Base-by-base conservation (phyloP, 2,888 invertebrate genomes). In the Trichogramma evanescens region DNA sequence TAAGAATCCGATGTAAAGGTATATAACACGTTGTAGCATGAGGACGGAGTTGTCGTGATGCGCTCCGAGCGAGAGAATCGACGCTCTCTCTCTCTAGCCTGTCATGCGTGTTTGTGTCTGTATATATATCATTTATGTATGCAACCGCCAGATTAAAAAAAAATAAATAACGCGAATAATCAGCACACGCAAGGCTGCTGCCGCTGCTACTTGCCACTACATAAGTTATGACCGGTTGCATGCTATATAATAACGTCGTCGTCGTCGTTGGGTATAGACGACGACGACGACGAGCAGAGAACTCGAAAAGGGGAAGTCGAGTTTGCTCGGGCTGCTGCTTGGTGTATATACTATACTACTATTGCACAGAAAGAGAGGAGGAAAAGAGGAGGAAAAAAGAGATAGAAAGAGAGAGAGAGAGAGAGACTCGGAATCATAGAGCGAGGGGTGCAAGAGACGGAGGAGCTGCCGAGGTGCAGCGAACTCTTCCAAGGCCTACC, bases 401-500 rank as follows among this genome's bases (percentile, higher is more conserved):
- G 64, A 52, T 56, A 44, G 58, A 26, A 57, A 57, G 54, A 53
- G 64, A 52, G 58, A 44, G 63, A 61, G 58, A n/a, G n/a, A n/a
- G n/a, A 26, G 63, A 54, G 56, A 56, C 56, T 61, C 62, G 61
- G 61, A 63, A 58, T 63, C 61, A 64, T 61, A 55, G 63, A 45
- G 48, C 55, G 64, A 63, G 62, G 64, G 67, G 46, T 61, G 65
- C 62, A 62, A 65, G 67, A 66, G 66, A 69, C 68, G 71, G 71
- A 72, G 68, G 71, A 69, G 70, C 73, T 74, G 26, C 26, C 70
- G 75, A 74, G 77, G 77, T 77, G 77, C 77, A 77, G 75, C 77
- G 77, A 77, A 77, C 77, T 77, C 77, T 77, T 74, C 72, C 77
- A 77, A 77, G 77, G 77, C 73, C 77, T 77, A 58, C 58, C 61